phyloP scores from a whole-genome alignment of 2,113 vertebrate genomes.

The Pachypanchax playfairii region DNA sequence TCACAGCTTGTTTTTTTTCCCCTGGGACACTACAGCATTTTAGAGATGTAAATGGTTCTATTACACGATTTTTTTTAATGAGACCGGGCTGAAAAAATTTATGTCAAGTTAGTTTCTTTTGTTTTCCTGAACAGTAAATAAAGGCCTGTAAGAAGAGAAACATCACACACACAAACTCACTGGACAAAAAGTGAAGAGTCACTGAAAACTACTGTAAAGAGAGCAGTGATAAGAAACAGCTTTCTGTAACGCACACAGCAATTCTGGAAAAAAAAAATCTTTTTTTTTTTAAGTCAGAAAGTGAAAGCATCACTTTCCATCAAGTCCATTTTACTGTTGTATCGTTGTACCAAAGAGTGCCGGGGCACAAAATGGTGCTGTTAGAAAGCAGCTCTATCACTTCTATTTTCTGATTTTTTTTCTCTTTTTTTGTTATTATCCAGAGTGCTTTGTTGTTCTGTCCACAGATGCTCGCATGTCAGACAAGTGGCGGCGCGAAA shows the following conservation, averaged over 20 bases:
- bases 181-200: constrained; percentile 66
- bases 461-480: constrained; percentile 19
- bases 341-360: constrained; percentile 32
- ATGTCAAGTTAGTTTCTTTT: constrained; percentile 52
- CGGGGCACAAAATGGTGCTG: constrained; percentile 53
- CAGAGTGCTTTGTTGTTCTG: constrained; percentile 1
- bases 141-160: constrained; percentile 66
- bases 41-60: neutral
- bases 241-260: constrained; percentile 45
- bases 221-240: constrained; percentile 58
- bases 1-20: neutral
- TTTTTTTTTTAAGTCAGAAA: constrained; percentile 29
- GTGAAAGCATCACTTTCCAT: constrained; percentile 31
- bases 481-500: constrained; percentile 9
- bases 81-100: constrained; percentile 12
- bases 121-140: constrained; percentile 64
- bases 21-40: neutral
- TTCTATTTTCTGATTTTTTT: constrained; percentile 28
- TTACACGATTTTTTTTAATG: neutral
- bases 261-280: constrained; percentile 45
- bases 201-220: constrained; percentile 67
- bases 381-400: constrained; percentile 8
- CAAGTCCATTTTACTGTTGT: constrained; percentile 49
- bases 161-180: constrained; percentile 59
- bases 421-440: constrained; percentile 7